A percentile compares a stretch with the other conserved stretches of the same genome.
phyloP scores from a whole-genome alignment of 2,797 vertebrate genomes.

The Platyrinchus mystaceus region DNA sequence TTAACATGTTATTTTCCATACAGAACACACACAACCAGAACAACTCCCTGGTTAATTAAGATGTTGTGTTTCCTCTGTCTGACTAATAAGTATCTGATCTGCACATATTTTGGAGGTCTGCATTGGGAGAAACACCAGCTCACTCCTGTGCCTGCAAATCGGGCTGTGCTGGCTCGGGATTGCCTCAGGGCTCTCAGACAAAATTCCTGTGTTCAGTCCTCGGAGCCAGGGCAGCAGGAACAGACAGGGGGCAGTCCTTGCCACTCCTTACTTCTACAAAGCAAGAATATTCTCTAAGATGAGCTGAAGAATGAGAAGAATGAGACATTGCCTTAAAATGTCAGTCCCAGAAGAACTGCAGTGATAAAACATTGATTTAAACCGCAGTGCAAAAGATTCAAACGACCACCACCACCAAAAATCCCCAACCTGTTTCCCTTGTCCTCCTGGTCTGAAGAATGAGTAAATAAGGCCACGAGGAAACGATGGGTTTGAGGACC shows the following conservation, averaged over 20 bases:
- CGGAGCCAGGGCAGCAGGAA: not conserved
- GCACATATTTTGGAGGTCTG: not conserved
- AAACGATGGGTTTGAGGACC: not conserved
- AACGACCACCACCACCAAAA: not conserved
- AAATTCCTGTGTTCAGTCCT: not conserved
- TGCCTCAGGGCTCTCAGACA: not conserved
- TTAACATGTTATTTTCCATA: not conserved
- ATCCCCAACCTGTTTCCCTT: not conserved
- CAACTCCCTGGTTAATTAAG: constrained; percentile 2
- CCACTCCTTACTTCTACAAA: not conserved
- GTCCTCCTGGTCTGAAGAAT: not conserved
- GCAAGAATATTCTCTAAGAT: not conserved
- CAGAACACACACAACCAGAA: not conserved
- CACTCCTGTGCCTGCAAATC: not conserved
- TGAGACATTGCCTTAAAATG: not conserved
- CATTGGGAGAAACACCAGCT: not conserved
- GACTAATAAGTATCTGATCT: not conserved
- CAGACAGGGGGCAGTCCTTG: not conserved
- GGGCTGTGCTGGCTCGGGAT: not conserved
- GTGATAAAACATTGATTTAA: not conserved
- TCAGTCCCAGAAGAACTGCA: not conserved
- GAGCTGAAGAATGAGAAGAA: not conserved
- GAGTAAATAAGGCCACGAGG: not conserved
- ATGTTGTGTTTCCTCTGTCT: not conserved
- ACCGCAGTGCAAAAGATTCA: not conserved